A percentile compares a stretch with the other conserved stretches of the same genome.
Evolutionary conservation across 2,888 invertebrate genomes (phyloP).

Genomic region (Brachyopa scutellaris): DNA sequence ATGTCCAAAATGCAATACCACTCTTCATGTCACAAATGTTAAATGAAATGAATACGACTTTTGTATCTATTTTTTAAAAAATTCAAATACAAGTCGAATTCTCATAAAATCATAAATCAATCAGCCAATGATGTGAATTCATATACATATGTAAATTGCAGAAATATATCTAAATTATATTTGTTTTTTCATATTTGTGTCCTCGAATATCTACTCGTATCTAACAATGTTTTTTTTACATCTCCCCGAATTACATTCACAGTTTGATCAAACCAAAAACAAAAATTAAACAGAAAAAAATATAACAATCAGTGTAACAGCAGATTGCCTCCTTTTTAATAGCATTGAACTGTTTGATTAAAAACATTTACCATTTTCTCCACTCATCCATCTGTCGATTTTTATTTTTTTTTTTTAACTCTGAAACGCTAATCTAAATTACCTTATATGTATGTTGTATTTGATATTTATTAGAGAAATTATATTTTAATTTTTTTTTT

Average conservation of each 20-base stretch:
- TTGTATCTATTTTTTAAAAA: too few species aligned
- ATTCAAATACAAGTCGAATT: too few species aligned
- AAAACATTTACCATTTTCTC: conserved; percentile 62
- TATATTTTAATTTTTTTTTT: conserved; percentile 11
- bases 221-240: conserved; percentile 10
- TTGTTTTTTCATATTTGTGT: background rate
- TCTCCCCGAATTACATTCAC: conserved; percentile 20
- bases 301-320: conserved; percentile 18
- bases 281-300: background rate
- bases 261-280: background rate
- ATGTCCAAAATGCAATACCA: too few species aligned
- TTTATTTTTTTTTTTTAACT: conserved; percentile 4
- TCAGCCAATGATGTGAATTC: conserved; percentile 51
- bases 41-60: too few species aligned
- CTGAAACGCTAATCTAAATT: conserved; percentile 68
- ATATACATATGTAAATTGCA: background rate
- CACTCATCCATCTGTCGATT: conserved; percentile 30
- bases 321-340: conserved; percentile 39
- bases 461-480: background rate
- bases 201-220: conserved; percentile 1
- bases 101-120: conserved; percentile 19
- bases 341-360: conserved; percentile 47
- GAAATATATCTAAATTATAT: background rate
- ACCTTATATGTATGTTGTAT: conserved; percentile 28
- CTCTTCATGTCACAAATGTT: too few species aligned